phyloP scores from a whole-genome alignment of 2,797 vertebrate species.

The Holocentrus rufus region DNA sequence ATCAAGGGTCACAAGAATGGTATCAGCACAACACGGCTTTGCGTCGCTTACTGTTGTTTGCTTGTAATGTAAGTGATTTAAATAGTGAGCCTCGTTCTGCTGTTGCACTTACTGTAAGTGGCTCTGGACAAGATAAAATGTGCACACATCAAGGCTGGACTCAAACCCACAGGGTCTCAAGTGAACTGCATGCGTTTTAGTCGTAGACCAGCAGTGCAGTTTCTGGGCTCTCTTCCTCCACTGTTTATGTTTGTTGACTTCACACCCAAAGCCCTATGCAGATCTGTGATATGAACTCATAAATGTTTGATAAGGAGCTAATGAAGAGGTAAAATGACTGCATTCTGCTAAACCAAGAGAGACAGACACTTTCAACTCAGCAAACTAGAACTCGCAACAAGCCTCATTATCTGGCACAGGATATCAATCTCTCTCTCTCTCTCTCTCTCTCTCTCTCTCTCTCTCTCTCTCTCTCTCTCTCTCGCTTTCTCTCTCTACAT shows the following conservation, averaged over 20 bases:
- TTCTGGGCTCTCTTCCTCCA: conserved; percentile 57
- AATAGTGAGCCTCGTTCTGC: too few relatives aligned
- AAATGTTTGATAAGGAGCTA: conserved; percentile 79
- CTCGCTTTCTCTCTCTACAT: too few relatives aligned
- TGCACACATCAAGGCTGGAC: not conserved
- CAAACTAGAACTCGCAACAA: conserved; percentile 52
- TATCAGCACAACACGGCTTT: too few relatives aligned
- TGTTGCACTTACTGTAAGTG: too few relatives aligned
- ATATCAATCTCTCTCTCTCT: conserved; percentile 3
- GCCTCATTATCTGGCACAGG: conserved; percentile 56
- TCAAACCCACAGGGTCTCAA: conserved; percentile 24
- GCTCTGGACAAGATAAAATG: not conserved
- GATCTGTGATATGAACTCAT: conserved; percentile 73
- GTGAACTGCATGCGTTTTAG: conserved; percentile 40
- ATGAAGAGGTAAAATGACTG: conserved; percentile 73
- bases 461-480: too few relatives aligned
- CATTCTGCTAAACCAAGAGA: conserved; percentile 62
- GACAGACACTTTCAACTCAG: conserved; percentile 64
- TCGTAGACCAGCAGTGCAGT: conserved; percentile 54
- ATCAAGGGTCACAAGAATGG: too few relatives aligned
- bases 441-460: too few relatives aligned
- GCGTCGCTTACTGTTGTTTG: too few relatives aligned
- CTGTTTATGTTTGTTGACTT: conserved; percentile 77
- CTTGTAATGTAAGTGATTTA: too few relatives aligned
- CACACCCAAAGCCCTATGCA: conserved; percentile 64